Conservation (phyloP, 53 echinoderm and acorn worm genomes). For the Echinometra lucunter region DNA sequence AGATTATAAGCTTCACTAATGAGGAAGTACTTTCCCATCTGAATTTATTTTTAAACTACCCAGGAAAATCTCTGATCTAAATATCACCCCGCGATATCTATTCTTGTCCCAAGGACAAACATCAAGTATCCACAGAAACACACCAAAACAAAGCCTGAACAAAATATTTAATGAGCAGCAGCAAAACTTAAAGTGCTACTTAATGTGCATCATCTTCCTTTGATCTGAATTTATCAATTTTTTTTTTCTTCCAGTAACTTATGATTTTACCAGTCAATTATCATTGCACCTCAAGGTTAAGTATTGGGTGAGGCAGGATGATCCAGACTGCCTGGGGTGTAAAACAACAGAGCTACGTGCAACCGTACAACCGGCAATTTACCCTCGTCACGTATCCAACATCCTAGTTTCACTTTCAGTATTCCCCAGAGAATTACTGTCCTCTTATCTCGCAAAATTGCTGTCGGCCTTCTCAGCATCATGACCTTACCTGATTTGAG, state of each 20-base stretch:
- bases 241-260: not conserved
- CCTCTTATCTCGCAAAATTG: not conserved
- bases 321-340: not conserved
- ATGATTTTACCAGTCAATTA: slow-evolving; percentile 19
- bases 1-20: not conserved
- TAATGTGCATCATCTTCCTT: slow-evolving; percentile 29
- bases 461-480: not conserved
- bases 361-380: slow-evolving; percentile 11
- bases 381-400: slow-evolving; percentile 18
- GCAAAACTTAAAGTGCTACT: slow-evolving; percentile 1
- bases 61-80: not conserved
- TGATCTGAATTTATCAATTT: not conserved
- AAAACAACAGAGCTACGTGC: slow-evolving; percentile 30
- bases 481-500: not conserved
- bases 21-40: slow-evolving; percentile 11
- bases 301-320: not conserved
- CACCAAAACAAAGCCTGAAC: slow-evolving; percentile 33
- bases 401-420: slow-evolving; percentile 30
- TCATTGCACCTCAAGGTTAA: slow-evolving; percentile 9
- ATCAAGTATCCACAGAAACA: slow-evolving; percentile 39
- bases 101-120: slow-evolving; percentile 7
- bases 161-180: not conserved
- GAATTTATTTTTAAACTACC: not conserved
- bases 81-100: not conserved
- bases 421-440: not conserved